Evolutionary conservation across 2,113 vertebrate species (phyloP).

Genomic region (Microcebus lehilahytsara): DNA sequence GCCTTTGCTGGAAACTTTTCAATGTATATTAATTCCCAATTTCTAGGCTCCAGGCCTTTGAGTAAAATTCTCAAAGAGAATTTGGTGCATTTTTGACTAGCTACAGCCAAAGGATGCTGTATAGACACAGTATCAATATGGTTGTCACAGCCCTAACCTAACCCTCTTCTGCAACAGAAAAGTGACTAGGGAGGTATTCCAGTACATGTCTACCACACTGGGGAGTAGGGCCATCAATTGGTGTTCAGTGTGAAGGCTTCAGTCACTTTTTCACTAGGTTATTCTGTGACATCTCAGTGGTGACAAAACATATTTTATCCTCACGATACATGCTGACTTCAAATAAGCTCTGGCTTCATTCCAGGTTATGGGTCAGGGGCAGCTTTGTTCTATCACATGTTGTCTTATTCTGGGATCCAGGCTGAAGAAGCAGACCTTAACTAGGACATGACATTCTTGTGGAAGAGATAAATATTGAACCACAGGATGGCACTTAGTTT

Average conservation of each 20-base stretch:
- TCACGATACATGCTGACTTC: neutral
- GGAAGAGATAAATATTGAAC: neutral
- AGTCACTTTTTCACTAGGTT: neutral
- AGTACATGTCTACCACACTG: neutral
- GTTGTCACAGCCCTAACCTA: neutral
- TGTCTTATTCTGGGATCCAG: neutral
- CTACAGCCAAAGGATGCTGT: neutral
- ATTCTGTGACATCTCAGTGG: neutral
- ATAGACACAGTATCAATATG: neutral
- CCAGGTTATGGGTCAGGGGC: neutral
- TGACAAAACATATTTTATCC: neutral
- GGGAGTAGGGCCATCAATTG: neutral
- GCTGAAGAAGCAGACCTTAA: neutral
- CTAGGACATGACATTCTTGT: neutral
- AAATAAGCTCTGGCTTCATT: neutral
- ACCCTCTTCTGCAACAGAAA: neutral
- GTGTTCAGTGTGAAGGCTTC: neutral
- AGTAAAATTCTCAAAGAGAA: conserved; percentile 45
- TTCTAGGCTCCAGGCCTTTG: conserved; percentile 14
- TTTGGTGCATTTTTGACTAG: neutral
- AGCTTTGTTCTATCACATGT: neutral
- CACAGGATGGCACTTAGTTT: neutral
- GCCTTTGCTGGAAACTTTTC: conserved; percentile 26
- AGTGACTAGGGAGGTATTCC: neutral
- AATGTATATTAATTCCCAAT: neutral